Evolutionary conservation across 1,140 invertebrate species (phyloP), one percentile per base, ranked within the genome.

Genomic region (Papilio glaucus): DNA sequence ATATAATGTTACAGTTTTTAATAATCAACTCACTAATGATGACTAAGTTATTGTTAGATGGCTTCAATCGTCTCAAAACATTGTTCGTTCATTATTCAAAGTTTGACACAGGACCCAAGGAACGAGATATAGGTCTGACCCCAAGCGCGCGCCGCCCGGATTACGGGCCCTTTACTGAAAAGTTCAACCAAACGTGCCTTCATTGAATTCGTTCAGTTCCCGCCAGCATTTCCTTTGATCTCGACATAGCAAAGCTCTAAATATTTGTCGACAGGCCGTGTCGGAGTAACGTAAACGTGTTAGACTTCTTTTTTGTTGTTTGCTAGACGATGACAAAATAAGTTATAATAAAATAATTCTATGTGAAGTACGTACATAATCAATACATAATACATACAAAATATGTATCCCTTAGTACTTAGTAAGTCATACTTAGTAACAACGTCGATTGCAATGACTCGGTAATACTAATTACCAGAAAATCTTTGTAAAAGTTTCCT

Each of bases 151-250:
- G 62, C n/a, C 37, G 62, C 33, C 37, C 33, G 38, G 38, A 65
- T 65, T 65, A 65, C 62, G 38, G 62, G 33, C 62, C 62, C 33
- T 65, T 33, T 39, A 65, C 18, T 65, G 33, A 37, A 65, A 38
- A 65, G 62, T 65, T 65, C 62, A 65, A 65, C 62, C 33, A 38
- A 65, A 65, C 62, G 62, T 65, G 62, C 62, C 62, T 39, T 65
- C 62, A 37, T 37, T 65, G 62, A 65, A 65, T 65, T 65, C 62
- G 62, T 65, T 65, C 33, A 65, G 62, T 38, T 65, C 33, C 15
- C 38, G 62, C 33, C 62, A 21, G 62, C 15, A 65, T 62, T n/a
- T 37, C 62, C 62, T 65, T 53, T 39, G 38, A 65, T 65, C 62
- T 65, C 62, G 62, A 15, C 33, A 4, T 37, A 5, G 60, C 15